A percentile compares a stretch with the other conserved stretches of the same genome.
Evolutionary conservation across 2,888 invertebrate species (phyloP).

Genomic region (Eurytoma adleriae): DNA sequence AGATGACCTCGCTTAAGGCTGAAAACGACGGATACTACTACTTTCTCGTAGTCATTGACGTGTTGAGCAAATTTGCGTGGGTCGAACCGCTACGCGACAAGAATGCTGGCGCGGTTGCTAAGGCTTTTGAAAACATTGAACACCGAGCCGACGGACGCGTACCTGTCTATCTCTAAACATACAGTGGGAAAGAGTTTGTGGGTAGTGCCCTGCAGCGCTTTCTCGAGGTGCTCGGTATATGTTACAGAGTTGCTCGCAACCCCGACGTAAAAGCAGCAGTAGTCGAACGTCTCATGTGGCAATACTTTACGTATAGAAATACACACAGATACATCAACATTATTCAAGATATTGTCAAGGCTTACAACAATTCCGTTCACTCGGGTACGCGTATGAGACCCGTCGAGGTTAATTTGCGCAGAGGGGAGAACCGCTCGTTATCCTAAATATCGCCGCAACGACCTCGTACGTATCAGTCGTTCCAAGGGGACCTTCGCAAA

Average conservation of each 20-base stretch:
- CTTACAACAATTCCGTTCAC: constrained; percentile 50
- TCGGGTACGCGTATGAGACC: constrained; percentile 50
- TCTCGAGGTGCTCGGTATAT: too few relatives aligned
- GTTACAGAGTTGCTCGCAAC: too few relatives aligned
- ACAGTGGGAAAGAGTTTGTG: too few relatives aligned
- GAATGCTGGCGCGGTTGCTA: not conserved
- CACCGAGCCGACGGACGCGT: not conserved
- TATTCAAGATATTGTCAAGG: not conserved
- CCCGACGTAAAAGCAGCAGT: too few relatives aligned
- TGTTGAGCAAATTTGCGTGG: not conserved
- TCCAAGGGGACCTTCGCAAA: not conserved
- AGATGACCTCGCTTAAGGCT: constrained; percentile 32
- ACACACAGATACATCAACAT: not conserved
- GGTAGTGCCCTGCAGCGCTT: too few relatives aligned
- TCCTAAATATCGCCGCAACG: too few relatives aligned
- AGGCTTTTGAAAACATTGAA: not conserved
- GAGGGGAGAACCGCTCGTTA: too few relatives aligned
- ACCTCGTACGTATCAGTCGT: not conserved
- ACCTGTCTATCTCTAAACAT: too few relatives aligned
- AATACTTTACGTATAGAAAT: not conserved
- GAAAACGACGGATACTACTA: not conserved
- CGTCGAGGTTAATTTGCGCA: constrained; percentile 15
- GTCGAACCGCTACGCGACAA: not conserved
- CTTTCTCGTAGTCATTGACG: not conserved
- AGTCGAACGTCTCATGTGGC: not conserved